Conservation (phyloP, 1,140 invertebrate species). For the Macrosteles quadrilineatus region DNA sequence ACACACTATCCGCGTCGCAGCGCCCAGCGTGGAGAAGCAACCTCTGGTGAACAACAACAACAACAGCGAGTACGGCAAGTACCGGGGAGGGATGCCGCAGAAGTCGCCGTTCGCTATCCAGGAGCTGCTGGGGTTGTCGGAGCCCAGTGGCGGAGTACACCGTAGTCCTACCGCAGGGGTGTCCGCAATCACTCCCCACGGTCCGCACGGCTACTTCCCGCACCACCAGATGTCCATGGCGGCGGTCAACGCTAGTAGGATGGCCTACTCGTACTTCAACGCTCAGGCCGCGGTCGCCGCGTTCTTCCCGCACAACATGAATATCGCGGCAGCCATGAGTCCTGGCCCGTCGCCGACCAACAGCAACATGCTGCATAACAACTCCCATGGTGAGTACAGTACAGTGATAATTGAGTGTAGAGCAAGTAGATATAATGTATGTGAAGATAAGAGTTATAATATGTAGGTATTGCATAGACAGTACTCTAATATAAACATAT, state of each 20-base stretch:
- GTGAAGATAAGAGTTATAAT: too few species aligned
- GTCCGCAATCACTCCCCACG: conserved; percentile 46
- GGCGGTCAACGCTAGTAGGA: conserved; percentile 63
- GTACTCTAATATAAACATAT: too few species aligned
- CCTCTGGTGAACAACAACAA: background rate
- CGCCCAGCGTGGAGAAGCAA: conserved; percentile 24
- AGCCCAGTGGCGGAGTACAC: conserved; percentile 42
- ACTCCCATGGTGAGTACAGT: conserved; percentile 42
- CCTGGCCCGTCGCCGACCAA: conserved; percentile 27
- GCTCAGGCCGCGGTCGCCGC: conserved; percentile 85
- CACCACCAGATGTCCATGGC: conserved; percentile 64
- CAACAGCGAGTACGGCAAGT: conserved; percentile 20
- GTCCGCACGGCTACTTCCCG: conserved; percentile 52
- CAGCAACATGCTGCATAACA: conserved; percentile 21
- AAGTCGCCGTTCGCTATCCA: conserved; percentile 90
- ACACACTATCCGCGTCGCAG: conserved; percentile 24
- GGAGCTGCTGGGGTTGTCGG: conserved; percentile 74
- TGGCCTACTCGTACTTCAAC: conserved; percentile 86
- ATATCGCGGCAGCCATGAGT: conserved; percentile 31
- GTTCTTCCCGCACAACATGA: conserved; percentile 69
- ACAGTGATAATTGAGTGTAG: too few species aligned
- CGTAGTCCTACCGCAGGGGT: conserved; percentile 50
- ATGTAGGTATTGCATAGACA: too few species aligned
- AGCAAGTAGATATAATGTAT: too few species aligned
- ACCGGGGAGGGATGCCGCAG: conserved; percentile 63